Conservation (phyloP, 1,140 invertebrate species). For the Tetramorium alpestre region DNA sequence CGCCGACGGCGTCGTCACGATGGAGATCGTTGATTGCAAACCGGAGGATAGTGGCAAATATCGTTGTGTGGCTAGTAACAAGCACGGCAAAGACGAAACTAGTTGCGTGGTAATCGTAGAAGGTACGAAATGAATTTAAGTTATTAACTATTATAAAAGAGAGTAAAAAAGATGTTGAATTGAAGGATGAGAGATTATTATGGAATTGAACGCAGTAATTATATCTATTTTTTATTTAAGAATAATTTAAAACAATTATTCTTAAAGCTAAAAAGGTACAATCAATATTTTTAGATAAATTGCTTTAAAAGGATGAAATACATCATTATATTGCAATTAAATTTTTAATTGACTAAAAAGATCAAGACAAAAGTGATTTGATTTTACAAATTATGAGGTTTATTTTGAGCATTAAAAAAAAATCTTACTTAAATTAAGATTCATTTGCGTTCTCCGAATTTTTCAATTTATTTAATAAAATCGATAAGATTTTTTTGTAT, state of each 20-base stretch:
- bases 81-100: slow-evolving; percentile 97
- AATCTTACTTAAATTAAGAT: background rate
- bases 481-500: background rate
- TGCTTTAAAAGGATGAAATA: background rate
- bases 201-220: background rate
- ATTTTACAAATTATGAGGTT: background rate
- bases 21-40: slow-evolving; percentile 98
- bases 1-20: slow-evolving; percentile 96
- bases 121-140: slow-evolving; percentile 87
- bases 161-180: background rate
- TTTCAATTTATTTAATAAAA: background rate
- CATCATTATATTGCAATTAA: background rate
- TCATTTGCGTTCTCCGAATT: background rate
- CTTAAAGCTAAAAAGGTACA: background rate
- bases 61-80: slow-evolving; percentile 96
- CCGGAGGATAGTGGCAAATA: slow-evolving; percentile 98
- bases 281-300: background rate
- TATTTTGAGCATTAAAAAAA: background rate
- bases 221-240: no score
- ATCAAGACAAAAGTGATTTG: background rate
- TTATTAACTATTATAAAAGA: background rate
- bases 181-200: background rate
- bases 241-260: background rate
- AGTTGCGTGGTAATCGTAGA: slow-evolving; percentile 98
- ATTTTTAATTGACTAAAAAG: background rate